Evolutionary conservation across 2,113 vertebrate species (phyloP).

Genomic region (Opisthocomus hoazin): DNA sequence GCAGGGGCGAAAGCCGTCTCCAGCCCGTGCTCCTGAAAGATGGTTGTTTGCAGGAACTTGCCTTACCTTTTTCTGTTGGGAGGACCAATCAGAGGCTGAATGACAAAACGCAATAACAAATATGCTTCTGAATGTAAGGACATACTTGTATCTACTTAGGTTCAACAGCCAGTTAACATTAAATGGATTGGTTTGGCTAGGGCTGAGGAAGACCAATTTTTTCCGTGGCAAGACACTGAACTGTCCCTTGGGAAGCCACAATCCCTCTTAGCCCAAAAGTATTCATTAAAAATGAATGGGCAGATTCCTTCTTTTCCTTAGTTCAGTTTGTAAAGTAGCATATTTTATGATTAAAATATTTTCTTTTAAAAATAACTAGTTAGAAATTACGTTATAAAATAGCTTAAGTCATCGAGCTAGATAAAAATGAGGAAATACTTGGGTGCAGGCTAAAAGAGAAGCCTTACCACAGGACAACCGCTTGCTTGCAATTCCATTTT

Average conservation of each 20-base stretch:
- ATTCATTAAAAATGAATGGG: background rate
- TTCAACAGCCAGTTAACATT: background rate
- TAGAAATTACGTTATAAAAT: background rate
- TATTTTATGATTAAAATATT: background rate
- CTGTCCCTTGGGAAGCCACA: background rate
- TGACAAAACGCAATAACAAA: background rate
- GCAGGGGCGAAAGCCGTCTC: background rate
- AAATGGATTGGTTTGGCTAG: background rate
- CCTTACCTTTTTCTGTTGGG: background rate
- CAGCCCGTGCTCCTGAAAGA: background rate
- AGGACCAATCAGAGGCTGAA: background rate
- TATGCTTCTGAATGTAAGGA: background rate
- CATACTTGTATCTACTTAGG: background rate
- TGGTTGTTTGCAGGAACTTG: fast-evolving
- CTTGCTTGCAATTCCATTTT: background rate
- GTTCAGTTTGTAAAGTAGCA: background rate
- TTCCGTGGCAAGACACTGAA: background rate
- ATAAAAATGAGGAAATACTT: background rate
- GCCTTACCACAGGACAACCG: background rate
- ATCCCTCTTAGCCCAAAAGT: background rate
- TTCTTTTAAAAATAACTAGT: background rate
- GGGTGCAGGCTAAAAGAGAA: background rate
- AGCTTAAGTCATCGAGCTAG: background rate
- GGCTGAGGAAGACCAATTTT: background rate
- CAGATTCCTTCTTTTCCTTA: background rate